These are phyloP conservation scores for Meleagris gallopavo DNA, from an alignment of 2,113 vertebrate genomes.

Conservation along the genomic window DNA sequence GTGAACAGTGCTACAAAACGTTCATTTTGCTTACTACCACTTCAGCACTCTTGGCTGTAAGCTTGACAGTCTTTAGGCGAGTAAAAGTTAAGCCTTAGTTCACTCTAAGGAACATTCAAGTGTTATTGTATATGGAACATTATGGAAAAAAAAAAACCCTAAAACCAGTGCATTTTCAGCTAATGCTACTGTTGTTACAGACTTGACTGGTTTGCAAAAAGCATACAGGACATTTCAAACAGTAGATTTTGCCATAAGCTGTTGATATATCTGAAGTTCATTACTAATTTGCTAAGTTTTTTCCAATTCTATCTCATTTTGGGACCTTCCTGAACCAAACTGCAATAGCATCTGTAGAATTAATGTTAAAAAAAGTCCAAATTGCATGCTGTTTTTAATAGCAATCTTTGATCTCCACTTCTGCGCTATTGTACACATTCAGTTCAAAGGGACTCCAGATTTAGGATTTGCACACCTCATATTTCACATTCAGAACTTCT, in stretches of 20 bases:
- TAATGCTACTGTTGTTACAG: not conserved
- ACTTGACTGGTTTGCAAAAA: not conserved
- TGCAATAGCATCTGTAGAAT: not conserved
- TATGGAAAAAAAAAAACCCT: not conserved
- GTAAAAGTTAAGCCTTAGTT: not conserved
- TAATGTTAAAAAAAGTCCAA: not conserved
- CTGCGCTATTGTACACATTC: not conserved
- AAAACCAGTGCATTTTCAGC: not conserved
- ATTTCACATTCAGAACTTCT: conserved; percentile 20
- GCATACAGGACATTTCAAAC: not conserved
- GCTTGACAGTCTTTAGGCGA: not conserved
- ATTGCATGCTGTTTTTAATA: not conserved
- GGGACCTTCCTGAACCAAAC: not conserved
- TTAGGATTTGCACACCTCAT: not conserved
- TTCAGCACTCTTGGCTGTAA: not conserved
- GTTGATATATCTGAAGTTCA: not conserved
- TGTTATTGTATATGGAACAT: not conserved
- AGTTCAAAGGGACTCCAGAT: conserved; percentile 39
- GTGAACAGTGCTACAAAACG: not conserved
- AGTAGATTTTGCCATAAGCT: not conserved
- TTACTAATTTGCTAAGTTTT: not conserved
- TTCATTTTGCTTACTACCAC: not conserved
- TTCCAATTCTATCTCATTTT: not conserved
- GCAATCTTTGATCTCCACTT: not conserved
- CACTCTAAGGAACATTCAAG: not conserved